Conservation (phyloP, 2,113 vertebrate species). For the Psilopsiagon aymara region DNA sequence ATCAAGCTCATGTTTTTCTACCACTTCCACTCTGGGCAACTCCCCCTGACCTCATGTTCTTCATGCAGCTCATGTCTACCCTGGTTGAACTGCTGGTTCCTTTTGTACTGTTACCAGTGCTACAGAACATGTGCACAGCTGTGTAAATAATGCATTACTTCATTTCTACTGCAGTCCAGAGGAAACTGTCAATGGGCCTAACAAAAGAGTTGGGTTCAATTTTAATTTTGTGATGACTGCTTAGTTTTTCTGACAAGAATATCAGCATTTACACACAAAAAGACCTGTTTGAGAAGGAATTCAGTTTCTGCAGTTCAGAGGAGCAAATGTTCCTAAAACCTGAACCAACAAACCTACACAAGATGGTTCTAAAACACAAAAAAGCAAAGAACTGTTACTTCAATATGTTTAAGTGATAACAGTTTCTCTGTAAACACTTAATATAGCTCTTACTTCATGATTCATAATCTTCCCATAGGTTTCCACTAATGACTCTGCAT, state of each 20-base stretch:
- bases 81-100: background rate
- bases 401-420: background rate
- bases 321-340: background rate
- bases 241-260: background rate
- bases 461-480: slow-evolving; percentile 99
- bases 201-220: background rate
- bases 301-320: background rate
- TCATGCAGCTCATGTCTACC: background rate
- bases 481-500: slow-evolving; percentile 94
- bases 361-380: background rate
- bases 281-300: background rate
- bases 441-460: slow-evolving; percentile 83
- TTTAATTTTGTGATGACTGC: background rate
- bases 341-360: background rate
- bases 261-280: background rate
- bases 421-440: background rate
- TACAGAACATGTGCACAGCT: background rate
- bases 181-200: background rate
- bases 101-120: background rate
- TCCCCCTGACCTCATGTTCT: background rate
- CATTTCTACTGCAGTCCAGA: background rate
- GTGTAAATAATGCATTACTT: background rate
- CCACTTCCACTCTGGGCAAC: background rate
- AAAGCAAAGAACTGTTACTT: background rate
- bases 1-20: background rate